These are phyloP conservation scores for Schizopygopsis pylzovi DNA, from an alignment of 2,797 vertebrate genomes.

Conservation along the genomic window DNA sequence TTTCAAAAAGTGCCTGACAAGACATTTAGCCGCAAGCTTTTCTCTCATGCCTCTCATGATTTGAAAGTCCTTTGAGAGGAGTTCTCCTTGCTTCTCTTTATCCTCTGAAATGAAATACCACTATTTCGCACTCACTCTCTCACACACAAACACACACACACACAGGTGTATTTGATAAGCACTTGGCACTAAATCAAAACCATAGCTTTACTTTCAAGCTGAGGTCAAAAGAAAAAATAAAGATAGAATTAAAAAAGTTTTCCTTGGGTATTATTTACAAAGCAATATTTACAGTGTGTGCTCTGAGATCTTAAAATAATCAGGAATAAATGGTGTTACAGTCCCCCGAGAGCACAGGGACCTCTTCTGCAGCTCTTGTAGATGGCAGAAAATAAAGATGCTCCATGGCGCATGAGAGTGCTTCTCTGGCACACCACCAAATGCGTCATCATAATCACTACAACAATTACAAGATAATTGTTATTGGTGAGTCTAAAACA, in stretches of 20 bases:
- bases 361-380: constrained; percentile 46
- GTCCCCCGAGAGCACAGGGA: constrained; percentile 4
- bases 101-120: constrained; percentile 50
- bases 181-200: constrained; percentile 57
- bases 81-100: constrained; percentile 54
- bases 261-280: not conserved
- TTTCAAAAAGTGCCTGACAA: constrained; percentile 53
- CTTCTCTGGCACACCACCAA: constrained; percentile 69
- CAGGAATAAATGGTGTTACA: not conserved
- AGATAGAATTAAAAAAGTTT: not conserved
- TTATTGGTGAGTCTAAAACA: constrained; percentile 75
- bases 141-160: not conserved
- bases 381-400: constrained; percentile 66
- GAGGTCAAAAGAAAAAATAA: constrained; percentile 55
- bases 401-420: constrained; percentile 66
- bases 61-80: constrained; percentile 54
- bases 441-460: constrained; percentile 81
- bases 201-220: constrained; percentile 56
- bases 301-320: not conserved
- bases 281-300: not conserved
- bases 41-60: constrained; percentile 35
- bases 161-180: constrained; percentile 55
- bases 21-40: constrained; percentile 54
- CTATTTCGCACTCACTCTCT: constrained; percentile 40
- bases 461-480: constrained; percentile 80